These are phyloP conservation scores for Aphrocallistes beatrix DNA, from an alignment of 37 sponge, comb jelly and placozoan genomes.

Conservation along the genomic window DNA sequence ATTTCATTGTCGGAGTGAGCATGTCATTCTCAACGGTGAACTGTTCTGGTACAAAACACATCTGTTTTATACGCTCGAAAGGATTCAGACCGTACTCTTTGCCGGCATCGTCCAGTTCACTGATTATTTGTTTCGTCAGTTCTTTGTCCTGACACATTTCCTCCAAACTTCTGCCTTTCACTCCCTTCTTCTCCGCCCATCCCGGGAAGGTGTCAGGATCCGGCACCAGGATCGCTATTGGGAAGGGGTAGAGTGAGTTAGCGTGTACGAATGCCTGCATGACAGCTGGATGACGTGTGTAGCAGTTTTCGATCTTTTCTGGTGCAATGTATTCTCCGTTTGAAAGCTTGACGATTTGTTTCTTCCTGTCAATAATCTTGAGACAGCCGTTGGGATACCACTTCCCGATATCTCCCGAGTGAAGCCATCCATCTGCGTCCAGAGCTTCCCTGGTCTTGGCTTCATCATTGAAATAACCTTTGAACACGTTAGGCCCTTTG, in stretches of 20 bases:
- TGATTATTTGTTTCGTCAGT: constrained; percentile 8
- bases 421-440: constrained; percentile 89
- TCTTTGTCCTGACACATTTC: constrained; percentile 65
- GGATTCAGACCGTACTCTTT: no score
- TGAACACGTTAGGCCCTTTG: constrained; percentile 70
- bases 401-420: constrained; percentile 87
- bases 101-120: no score
- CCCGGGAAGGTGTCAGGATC: constrained; percentile 57
- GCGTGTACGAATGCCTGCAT: constrained; percentile 74
- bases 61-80: no score
- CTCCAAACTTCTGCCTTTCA: constrained; percentile 31
- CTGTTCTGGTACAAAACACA: constrained; percentile 37
- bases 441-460: constrained; percentile 76
- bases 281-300: constrained; percentile 43
- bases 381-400: constrained; percentile 82
- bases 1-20: constrained; percentile 83
- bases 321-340: constrained; percentile 97
- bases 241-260: constrained; percentile 59
- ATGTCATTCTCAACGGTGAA: constrained; percentile 77
- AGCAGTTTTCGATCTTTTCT: constrained; percentile 89
- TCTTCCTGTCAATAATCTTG: constrained; percentile 85
- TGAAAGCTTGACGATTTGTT: constrained; percentile 85
- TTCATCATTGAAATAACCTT: constrained; percentile 70
- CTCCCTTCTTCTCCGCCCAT: constrained; percentile 53
- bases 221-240: constrained; percentile 64